phyloP scores from a whole-genome alignment of 2,797 vertebrate genomes.

The Phalanger gymnotis region DNA sequence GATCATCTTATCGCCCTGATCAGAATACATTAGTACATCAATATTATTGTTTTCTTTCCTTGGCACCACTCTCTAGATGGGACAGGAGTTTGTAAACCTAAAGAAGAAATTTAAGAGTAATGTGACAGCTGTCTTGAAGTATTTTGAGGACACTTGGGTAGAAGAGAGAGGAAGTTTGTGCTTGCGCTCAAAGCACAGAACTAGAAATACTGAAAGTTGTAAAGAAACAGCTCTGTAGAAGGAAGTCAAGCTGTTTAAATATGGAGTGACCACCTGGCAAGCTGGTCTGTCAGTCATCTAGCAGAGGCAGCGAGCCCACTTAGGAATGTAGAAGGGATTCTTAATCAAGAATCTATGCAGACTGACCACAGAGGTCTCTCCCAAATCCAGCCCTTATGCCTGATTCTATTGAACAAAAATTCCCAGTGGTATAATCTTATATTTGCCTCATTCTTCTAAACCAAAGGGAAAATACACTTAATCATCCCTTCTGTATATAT shows the following conservation, averaged over 20 bases:
- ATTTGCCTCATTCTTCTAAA: neutral
- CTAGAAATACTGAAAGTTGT: neutral
- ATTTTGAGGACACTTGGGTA: neutral
- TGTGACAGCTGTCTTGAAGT: neutral
- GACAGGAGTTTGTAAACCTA: neutral
- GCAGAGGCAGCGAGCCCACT: neutral
- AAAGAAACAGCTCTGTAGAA: neutral
- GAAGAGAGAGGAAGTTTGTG: neutral
- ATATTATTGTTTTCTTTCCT: neutral
- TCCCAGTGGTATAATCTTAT: neutral
- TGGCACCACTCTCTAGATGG: neutral
- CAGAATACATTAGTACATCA: neutral
- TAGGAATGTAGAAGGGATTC: neutral
- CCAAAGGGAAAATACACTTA: neutral
- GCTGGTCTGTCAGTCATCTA: neutral
- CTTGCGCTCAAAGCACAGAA: neutral
- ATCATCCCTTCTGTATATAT: neutral
- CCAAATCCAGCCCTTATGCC: neutral
- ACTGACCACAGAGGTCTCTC: neutral
- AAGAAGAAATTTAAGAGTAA: neutral
- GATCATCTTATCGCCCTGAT: neutral
- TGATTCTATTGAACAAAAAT: neutral
- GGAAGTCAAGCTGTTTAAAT: neutral
- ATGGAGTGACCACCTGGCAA: neutral
- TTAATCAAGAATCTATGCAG: neutral